Evolutionary conservation across 1,140 invertebrate genomes (phyloP).

Genomic region (Calycopis cecrops): DNA sequence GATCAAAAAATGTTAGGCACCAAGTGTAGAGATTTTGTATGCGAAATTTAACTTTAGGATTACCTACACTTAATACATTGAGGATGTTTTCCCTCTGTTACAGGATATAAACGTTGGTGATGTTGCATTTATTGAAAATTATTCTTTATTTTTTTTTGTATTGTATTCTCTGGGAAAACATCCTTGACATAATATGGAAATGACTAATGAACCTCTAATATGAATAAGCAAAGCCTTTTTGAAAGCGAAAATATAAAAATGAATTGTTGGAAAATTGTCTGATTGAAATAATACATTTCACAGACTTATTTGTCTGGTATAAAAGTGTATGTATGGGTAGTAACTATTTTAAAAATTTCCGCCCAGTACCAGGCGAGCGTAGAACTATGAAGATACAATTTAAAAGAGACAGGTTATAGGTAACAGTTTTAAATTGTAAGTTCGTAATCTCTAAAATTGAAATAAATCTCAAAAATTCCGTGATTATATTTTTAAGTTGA

Average conservation of each 20-base stretch:
- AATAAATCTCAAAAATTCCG: no score
- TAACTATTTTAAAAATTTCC: no score
- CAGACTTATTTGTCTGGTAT: background rate
- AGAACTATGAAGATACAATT: no score
- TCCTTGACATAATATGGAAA: constrained; percentile 21
- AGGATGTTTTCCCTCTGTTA: constrained; percentile 29
- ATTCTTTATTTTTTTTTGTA: constrained; percentile 23
- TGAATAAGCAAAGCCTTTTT: background rate
- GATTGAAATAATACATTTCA: background rate
- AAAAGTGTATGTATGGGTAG: background rate
- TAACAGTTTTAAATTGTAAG: no score
- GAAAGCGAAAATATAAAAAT: no score
- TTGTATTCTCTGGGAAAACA: constrained; percentile 29
- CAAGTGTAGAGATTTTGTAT: constrained; percentile 44
- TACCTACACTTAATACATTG: constrained; percentile 31
- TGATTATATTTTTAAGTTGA: no score
- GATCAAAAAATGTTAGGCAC: constrained; percentile 29
- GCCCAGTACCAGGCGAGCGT: no score
- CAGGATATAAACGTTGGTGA: background rate
- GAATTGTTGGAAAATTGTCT: background rate
- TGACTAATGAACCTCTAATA: constrained; percentile 8
- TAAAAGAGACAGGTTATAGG: no score
- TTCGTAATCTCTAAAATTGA: no score
- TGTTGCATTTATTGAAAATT: constrained; percentile 11
- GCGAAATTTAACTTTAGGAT: constrained; percentile 35